Evolutionary conservation across 2,113 vertebrate genomes (phyloP), one percentile per base, ranked within the genome.

Genomic region (Anser cygnoides): DNA sequence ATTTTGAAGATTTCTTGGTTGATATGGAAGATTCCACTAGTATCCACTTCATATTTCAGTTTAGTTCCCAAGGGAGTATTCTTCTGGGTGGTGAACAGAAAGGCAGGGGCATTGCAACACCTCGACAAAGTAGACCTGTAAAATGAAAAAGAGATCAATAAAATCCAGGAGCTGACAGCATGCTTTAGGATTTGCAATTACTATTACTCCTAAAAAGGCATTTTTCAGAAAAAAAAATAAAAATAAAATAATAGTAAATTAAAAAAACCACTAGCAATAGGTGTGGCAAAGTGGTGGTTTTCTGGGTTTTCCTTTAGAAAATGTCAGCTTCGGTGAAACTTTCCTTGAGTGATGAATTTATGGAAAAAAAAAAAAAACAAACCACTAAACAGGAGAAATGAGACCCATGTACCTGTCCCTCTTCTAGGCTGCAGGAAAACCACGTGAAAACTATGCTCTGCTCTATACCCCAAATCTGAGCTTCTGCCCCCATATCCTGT

Each of bases 1-100:
- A 99, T 99, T 83, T 99, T 99, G 97, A 99, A 99, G 95, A 99
- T 98, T 96, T 99, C 99, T 11, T 98, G 97, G 94, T 98, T 98
- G 97, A 99, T 99, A 82, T 99, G 98, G 73, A 99, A 98, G 89
- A 99, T 98, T 41, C 99, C 99, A 14, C 99, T 99, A 10, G 99
- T 99, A 90, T 99, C 99, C 92, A 99, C 99, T 97, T 99, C 99
- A 3, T 99, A 99, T 89, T 99, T 98, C 95, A 99, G 98, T 80
- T 99, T 99, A 15, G 98, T 99, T 62, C 99, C 99, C 82, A 99
- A 96, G 14, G 99, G 99, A 4, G 99, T 99, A 90, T 99, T 99
- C 95, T 98, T 99, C 98, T 99, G 99, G 20, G 99, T 99, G 87
- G 99, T 99, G 96, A 99, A 99, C 77, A 99, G 98, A 97, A 99